Base-by-base conservation (phyloP, 2,113 vertebrate genomes). In the Cyanoliseus patagonus region DNA sequence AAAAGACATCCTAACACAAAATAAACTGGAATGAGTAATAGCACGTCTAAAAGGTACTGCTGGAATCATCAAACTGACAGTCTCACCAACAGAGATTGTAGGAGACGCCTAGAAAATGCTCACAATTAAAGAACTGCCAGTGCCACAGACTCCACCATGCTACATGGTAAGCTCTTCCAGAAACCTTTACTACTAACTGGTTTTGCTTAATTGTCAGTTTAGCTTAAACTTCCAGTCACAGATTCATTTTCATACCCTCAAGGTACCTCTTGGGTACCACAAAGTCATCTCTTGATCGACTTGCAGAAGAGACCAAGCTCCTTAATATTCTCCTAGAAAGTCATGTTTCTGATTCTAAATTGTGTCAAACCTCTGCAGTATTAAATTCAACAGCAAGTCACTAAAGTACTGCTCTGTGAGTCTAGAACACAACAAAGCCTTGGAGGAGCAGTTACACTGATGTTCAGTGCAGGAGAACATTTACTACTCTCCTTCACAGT, bases 401-500 rank as follows among this genome's bases (percentile, higher is more conserved):
- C 30, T 23, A 3, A 41, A 84, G 14, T 2, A 14, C 35, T 10
- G 3, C 3, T 52, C 44, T 73, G 39, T 0, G 1, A 46, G 7
- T 11, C 51, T 10, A 15, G 39, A 82, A 52, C 18, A 61, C 35
- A 18, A 62, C 3, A 39, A 42, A 67, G 7, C 46, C 66, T 64
- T 39, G 20, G 23, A 75, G 9, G 12, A 89, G 47, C 16, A 75
- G 19, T 22, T 42, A 39, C 10, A 44, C 7, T 49, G 13, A 33
- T 3, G 16, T 16, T 33, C 16, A 68, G 4, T 4, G 16, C 33
- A 85, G 28, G 69, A 73, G 4, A 35, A 76, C 20, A 16, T 52
- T 37, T 7, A 75, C 9, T 1, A 1, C 11, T 25, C 17, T 35
- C 33, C 51, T 62, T 80, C n/a, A 30, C 17, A 52, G 16, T 13